Conservation (phyloP, 1,140 invertebrate genomes). For the Nephila pilipes region DNA sequence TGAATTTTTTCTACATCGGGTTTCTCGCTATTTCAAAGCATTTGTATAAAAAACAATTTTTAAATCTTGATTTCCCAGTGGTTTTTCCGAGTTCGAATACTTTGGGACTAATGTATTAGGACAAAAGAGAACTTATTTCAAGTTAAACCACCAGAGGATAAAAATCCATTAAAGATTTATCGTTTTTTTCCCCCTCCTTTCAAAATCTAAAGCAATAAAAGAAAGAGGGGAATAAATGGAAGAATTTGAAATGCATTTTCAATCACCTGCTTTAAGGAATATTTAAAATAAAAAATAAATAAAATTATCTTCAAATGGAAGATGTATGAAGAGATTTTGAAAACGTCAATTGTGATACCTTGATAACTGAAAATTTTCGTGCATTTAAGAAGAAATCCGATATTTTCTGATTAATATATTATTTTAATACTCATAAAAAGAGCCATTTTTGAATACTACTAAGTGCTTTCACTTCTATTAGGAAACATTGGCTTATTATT, state of each 20-base stretch:
- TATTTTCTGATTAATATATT: not conserved
- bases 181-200: not conserved
- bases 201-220: not conserved
- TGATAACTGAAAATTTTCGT: not conserved
- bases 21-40: not conserved
- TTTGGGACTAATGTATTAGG: not conserved
- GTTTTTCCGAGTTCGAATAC: not conserved
- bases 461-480: not conserved
- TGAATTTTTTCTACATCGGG: not conserved
- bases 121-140: slow-evolving; percentile 35
- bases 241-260: slow-evolving; percentile 10
- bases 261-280: not conserved
- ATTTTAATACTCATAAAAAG: not conserved
- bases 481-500: not conserved
- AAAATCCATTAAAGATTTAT: slow-evolving; percentile 41
- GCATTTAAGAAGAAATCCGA: not conserved
- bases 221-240: not conserved
- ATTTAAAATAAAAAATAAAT: not conserved
- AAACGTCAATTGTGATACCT: not conserved
- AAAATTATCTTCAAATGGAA: not conserved
- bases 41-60: not conserved
- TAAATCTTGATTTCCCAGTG: slow-evolving; percentile 22
- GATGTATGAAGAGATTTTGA: slow-evolving; percentile 1
- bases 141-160: slow-evolving; percentile 15
- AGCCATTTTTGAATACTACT: not conserved